Evolutionary conservation across 2,113 vertebrate species (phyloP).

Genomic region (Pedetes capensis): DNA sequence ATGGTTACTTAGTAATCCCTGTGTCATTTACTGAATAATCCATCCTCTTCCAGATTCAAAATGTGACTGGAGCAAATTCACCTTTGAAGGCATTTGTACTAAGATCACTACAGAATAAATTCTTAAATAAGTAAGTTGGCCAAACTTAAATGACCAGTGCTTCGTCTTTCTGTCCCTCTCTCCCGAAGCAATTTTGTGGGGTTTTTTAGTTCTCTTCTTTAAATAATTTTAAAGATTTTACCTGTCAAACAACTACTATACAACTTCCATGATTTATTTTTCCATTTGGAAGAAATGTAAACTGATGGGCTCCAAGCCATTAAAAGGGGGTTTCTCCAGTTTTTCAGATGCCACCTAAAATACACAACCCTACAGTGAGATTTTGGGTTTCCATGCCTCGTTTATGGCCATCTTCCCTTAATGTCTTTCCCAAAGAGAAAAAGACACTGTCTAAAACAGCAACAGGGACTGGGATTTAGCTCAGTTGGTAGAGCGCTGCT

Average conservation of each 20-base stretch:
- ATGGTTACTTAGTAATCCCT: constrained; percentile 43
- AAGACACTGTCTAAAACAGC: too few species aligned
- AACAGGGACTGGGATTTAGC: too few species aligned
- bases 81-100: not conserved
- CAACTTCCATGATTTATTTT: not conserved
- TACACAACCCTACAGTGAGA: not conserved
- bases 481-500: too few species aligned
- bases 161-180: not conserved
- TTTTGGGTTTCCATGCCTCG: not conserved
- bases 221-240: not conserved
- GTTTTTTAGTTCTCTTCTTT: not conserved
- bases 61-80: not conserved
- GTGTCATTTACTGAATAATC: not conserved
- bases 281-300: not conserved
- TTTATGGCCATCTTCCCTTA: not conserved
- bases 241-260: not conserved
- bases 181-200: not conserved
- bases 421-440: not conserved
- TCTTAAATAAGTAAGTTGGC: not conserved
- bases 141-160: not conserved
- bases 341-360: not conserved
- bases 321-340: not conserved
- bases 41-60: not conserved
- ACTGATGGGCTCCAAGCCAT: not conserved
- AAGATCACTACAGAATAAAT: not conserved